Evolutionary conservation across 2,113 vertebrate species (phyloP).

Genomic region (Diadophis punctatus): DNA sequence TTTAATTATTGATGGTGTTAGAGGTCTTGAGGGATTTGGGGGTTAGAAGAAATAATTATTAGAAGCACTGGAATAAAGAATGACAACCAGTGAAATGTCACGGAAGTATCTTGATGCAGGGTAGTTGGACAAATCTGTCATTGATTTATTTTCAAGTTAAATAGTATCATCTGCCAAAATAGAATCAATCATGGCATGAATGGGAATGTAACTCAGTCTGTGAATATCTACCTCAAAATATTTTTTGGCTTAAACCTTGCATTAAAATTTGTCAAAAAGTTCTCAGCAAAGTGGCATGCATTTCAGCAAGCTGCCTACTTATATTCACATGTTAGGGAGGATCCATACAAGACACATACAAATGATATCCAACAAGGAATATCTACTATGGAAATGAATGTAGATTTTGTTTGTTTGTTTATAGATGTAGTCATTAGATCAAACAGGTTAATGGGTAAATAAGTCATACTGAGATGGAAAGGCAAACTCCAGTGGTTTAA

Average conservation of each 20-base stretch:
- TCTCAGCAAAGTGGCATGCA: neutral
- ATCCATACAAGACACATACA: neutral
- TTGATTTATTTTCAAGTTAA: neutral
- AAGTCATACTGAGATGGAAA: neutral
- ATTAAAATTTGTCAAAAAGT: neutral
- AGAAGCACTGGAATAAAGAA: neutral
- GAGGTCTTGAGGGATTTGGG: neutral
- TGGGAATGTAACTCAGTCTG: neutral
- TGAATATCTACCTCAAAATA: neutral
- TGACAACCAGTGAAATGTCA: neutral
- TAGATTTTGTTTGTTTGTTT: neutral
- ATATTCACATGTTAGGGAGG: neutral
- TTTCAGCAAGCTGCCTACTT: neutral
- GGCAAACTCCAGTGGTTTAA: neutral
- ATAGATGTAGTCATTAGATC: neutral
- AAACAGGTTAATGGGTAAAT: neutral
- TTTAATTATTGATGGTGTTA: neutral
- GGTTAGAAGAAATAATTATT: neutral
- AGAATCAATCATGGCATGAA: neutral
- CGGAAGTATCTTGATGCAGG: neutral
- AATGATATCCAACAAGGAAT: neutral
- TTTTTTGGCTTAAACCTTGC: neutral
- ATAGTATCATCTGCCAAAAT: neutral
- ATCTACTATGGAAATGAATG: neutral
- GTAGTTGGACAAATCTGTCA: neutral